A percentile compares a stretch with the other conserved stretches of the same genome.
These are phyloP conservation scores for Cotesia chilonis DNA, from an alignment of 1,140 invertebrate genomes.

Conservation along the genomic window DNA sequence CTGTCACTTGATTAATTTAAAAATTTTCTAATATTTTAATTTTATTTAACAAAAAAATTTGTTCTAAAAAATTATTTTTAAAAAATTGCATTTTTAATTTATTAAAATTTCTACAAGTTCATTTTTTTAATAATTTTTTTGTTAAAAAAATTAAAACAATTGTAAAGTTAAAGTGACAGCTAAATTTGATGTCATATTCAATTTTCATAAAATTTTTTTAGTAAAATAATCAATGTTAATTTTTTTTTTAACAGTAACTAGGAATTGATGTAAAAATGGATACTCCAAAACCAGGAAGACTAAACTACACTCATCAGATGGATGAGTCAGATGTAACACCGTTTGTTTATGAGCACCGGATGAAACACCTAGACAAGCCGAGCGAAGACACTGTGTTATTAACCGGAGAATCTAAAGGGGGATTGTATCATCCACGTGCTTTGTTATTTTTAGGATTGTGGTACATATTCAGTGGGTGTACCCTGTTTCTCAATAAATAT, in stretches of 20 bases:
- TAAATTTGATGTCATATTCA: too few relatives aligned
- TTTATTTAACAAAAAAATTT: too few relatives aligned
- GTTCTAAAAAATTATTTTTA: too few relatives aligned
- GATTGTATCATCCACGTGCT: conserved; percentile 72
- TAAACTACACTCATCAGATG: conserved; percentile 21
- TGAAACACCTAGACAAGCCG: conserved; percentile 27
- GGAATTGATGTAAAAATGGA: conserved; percentile 32
- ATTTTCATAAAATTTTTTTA: not conserved
- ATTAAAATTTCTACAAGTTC: too few relatives aligned
- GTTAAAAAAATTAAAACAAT: too few relatives aligned
- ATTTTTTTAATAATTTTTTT: too few relatives aligned
- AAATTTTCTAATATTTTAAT: too few relatives aligned
- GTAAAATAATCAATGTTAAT: not conserved
- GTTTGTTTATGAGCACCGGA: conserved; percentile 30
- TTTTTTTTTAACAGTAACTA: not conserved
- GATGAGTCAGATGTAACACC: not conserved
- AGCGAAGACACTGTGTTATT: conserved; percentile 50
- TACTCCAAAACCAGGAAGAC: conserved; percentile 16
- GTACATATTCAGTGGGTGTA: conserved; percentile 83
- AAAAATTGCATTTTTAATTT: too few relatives aligned
- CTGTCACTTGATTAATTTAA: too few relatives aligned
- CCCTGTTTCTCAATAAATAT: conserved; percentile 86
- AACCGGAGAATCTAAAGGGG: conserved; percentile 58
- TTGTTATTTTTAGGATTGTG: conserved; percentile 77
- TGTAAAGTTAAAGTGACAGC: too few relatives aligned